Evolutionary conservation across 2,113 vertebrate species (phyloP).

Genomic region (Catharus fuscescens): DNA sequence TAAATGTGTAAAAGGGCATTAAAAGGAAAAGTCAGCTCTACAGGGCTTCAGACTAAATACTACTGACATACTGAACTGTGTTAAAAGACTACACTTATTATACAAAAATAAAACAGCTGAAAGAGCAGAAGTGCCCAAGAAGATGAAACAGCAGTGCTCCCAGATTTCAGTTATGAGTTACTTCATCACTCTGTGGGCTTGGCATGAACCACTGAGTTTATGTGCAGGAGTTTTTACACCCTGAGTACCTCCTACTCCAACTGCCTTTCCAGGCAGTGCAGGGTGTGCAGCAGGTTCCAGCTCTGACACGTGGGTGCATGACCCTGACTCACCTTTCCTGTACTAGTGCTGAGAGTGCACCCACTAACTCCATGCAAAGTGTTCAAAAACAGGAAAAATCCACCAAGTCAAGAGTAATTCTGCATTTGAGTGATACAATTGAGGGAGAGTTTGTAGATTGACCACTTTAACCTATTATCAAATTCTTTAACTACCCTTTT

Average conservation of each 20-base stretch:
- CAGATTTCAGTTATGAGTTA: neutral
- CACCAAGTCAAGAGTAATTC: neutral
- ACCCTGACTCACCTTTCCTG: neutral
- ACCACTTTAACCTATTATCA: neutral
- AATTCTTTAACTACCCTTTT: neutral
- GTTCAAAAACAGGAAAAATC: neutral
- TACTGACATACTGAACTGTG: neutral
- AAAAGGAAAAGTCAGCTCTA: neutral
- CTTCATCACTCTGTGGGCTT: neutral
- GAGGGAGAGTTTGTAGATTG: neutral
- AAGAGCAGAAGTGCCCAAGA: neutral
- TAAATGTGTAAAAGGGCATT: neutral
- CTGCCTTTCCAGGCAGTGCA: neutral
- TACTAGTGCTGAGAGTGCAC: neutral
- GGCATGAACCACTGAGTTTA: neutral
- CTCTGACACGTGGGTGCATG: rapidly evolving
- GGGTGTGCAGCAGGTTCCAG: neutral
- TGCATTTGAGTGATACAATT: neutral
- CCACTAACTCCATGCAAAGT: neutral
- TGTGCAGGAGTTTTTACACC: neutral
- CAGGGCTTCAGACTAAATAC: neutral
- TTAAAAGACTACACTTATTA: neutral
- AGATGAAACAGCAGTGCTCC: neutral
- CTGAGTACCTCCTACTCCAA: neutral
- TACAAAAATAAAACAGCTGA: neutral